Percentiles rank a stretch among this genome's conserved stretches.
Conservation (phyloP, 1,140 invertebrate species). For the Gonioctena quinquepunctata region DNA sequence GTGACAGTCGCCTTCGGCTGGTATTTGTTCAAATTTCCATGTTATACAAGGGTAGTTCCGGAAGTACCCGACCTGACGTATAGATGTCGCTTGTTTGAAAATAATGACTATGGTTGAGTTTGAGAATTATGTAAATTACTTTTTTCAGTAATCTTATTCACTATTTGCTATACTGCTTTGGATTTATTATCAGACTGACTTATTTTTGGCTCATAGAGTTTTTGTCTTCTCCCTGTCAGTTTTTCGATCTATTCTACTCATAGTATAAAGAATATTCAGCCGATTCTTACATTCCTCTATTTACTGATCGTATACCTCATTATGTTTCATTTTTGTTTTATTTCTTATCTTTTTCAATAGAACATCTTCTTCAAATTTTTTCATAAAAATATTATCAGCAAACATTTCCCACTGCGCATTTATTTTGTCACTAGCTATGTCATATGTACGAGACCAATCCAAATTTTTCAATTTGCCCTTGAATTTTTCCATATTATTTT, state of each 20-base stretch:
- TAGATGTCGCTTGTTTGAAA: too few relatives aligned
- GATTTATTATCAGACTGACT: not conserved
- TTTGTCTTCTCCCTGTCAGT: not conserved
- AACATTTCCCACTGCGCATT: not conserved
- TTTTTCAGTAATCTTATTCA: too few relatives aligned
- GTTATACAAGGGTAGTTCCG: too few relatives aligned
- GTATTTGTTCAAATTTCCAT: too few relatives aligned
- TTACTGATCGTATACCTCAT: not conserved
- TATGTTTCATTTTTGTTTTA: not conserved
- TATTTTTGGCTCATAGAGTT: not conserved
- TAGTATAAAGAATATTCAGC: not conserved
- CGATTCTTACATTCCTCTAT: not conserved
- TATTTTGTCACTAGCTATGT: not conserved
- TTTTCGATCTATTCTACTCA: not conserved
- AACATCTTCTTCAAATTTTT: not conserved
- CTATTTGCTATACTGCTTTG: not conserved
- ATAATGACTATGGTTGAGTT: too few relatives aligned
- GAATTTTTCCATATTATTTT: too few relatives aligned
- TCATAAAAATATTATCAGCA: not conserved
- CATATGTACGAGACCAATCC: too few relatives aligned
- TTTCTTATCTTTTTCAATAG: not conserved
- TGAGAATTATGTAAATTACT: too few relatives aligned
- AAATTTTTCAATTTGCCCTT: too few relatives aligned
- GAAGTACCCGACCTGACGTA: too few relatives aligned
- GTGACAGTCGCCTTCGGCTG: too few relatives aligned